Percentiles rank a stretch among this genome's conserved stretches.
phyloP scores from a whole-genome alignment of 2,797 vertebrate species.

The Oreochromis grahami region DNA sequence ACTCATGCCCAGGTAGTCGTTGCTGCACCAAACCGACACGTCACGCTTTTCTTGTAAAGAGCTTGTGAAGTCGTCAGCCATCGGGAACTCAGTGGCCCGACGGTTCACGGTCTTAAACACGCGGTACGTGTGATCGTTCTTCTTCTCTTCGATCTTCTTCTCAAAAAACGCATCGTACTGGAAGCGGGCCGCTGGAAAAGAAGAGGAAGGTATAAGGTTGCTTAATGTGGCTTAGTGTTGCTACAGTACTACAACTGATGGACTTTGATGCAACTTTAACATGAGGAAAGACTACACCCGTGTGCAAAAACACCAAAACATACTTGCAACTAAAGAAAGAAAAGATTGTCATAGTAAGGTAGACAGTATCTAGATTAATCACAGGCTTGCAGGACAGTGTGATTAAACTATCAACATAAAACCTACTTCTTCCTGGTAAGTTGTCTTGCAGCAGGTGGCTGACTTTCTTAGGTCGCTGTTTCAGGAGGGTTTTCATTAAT shows the following conservation, averaged over 20 bases:
- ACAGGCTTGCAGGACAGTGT: not conserved
- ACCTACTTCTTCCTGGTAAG: slow-evolving; percentile 84
- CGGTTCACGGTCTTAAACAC: slow-evolving; percentile 93
- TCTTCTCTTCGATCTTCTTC: slow-evolving; percentile 86
- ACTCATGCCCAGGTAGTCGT: slow-evolving; percentile 94
- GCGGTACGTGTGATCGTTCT: slow-evolving; percentile 87
- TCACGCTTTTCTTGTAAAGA: slow-evolving; percentile 83
- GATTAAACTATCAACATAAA: not conserved
- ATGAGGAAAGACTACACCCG: not conserved
- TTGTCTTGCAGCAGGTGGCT: slow-evolving; percentile 96
- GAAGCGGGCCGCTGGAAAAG: slow-evolving; percentile 83
- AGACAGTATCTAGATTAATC: not conserved
- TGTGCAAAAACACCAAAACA: not conserved
- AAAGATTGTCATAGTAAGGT: not conserved
- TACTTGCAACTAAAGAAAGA: not conserved
- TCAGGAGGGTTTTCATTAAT: slow-evolving; percentile 84
- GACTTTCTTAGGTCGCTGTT: slow-evolving; percentile 85
- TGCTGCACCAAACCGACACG: slow-evolving; percentile 94
- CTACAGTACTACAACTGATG: not conserved
- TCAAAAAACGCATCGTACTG: slow-evolving; percentile 87
- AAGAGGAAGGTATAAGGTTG: slow-evolving; percentile 7
- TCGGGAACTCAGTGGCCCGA: slow-evolving; percentile 82
- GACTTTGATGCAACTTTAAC: not conserved
- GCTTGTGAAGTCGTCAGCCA: slow-evolving; percentile 71
- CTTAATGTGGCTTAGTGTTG: not conserved